Conservation (phyloP, 2,797 vertebrate species). For the Brotogeris chrysoptera region DNA sequence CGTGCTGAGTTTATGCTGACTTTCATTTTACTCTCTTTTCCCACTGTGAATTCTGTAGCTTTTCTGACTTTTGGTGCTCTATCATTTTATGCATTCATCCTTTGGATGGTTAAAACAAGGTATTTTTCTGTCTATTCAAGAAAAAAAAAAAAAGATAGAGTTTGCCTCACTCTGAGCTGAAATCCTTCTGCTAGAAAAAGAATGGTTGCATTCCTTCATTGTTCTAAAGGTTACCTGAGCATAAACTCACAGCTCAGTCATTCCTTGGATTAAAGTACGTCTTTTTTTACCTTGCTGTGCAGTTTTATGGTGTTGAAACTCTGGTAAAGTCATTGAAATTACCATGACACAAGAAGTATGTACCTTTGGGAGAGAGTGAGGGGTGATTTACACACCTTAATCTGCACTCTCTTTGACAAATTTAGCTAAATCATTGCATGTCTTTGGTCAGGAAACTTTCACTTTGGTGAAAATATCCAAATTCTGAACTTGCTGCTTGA, state of each 20-base stretch:
- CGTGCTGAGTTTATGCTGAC: slow-evolving; percentile 9
- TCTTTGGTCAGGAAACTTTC: background rate
- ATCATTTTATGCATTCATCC: slow-evolving; percentile 25
- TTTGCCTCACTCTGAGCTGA: slow-evolving; percentile 49
- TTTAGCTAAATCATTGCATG: background rate
- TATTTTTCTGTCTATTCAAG: slow-evolving; percentile 48
- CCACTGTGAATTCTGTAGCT: slow-evolving; percentile 66
- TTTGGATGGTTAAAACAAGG: slow-evolving; percentile 52
- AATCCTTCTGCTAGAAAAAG: background rate
- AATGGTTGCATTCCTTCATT: background rate
- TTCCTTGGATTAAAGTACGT: background rate
- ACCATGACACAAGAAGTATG: background rate
- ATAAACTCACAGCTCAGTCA: background rate
- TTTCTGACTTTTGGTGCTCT: slow-evolving; percentile 43
- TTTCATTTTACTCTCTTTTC: slow-evolving; percentile 24
- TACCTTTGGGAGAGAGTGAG: background rate
- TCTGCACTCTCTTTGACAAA: background rate
- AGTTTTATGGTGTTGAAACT: background rate
- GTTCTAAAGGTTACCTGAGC: background rate
- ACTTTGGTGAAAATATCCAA: background rate
- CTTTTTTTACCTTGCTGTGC: background rate
- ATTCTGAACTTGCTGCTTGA: background rate
- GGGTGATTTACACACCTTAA: background rate
- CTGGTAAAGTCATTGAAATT: background rate
- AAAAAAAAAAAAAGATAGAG: background rate